Base-by-base conservation (phyloP, 2,888 invertebrate species). In the Meandrusa payeni region DNA sequence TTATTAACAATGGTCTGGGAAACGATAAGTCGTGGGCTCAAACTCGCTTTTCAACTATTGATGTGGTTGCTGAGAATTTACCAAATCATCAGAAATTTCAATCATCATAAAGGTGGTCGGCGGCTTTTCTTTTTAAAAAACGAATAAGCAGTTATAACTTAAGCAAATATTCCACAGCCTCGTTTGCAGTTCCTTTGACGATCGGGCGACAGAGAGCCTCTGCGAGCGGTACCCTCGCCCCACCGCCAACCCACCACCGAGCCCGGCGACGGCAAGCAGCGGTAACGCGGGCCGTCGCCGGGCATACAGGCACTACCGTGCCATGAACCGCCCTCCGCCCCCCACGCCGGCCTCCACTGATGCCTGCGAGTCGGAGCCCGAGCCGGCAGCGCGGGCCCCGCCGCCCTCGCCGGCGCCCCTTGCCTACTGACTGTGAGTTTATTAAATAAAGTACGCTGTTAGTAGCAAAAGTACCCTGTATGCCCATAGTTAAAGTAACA, bases 281-380 rank as follows among this genome's bases (percentile, higher is more conserved):
- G 52, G 58, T 94, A 6, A 93, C 3, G 89, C 89, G 90, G 54
- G 89, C 79, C 22, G 92, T 7, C 92, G 94, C 40, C 90, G 93
- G 45, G 92, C 95, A 1, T 94, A 94, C 75, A 89, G 94, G 13
- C 93, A 95, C 75, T 94, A 94, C 73, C 76, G 92, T 52, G 93
- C 94, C 49, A 93, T 93, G 79, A 94, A 94, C 72, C 95, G 96
- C 0, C 97, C 97, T 3, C 97, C 97, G 3, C 97, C 97, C 13
- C 97, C 97, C 5, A 97, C 97, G 11, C 97, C 97, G 0, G 97
- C 97, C 54, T 97, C 97, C 20, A 97, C 97, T 57, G 95, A 97
- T 53, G 97, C 96, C 62, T 95, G 96, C 72, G 96, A 96, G 75
- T 95, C 95, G 12, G 96, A 96, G 70, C 67, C 89, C 59, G 72